phyloP scores from a whole-genome alignment of 2,888 invertebrate species.

The Stomorhina lunata region DNA sequence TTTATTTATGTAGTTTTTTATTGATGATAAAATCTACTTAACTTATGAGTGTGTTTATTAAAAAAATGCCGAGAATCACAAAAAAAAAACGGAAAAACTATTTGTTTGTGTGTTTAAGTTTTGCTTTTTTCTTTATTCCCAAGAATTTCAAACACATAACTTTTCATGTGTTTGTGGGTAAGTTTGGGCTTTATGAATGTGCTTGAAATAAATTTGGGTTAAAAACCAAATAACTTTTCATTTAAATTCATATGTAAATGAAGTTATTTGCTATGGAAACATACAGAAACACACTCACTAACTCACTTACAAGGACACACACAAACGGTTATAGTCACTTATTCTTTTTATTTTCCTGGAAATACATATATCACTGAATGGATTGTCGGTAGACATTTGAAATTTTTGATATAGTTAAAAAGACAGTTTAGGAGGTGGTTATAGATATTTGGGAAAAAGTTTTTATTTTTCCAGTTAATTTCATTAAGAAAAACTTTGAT shows the following conservation, averaged over 20 bases:
- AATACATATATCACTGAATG: slow-evolving; percentile 17
- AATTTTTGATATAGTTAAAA: slow-evolving; percentile 9
- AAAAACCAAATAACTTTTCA: slow-evolving; percentile 56
- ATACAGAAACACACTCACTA: not conserved
- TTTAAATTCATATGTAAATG: slow-evolving; percentile 59
- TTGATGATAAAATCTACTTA: slow-evolving; percentile 29
- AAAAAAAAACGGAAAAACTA: slow-evolving; percentile 22
- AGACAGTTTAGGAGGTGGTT: not conserved
- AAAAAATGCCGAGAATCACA: slow-evolving; percentile 27
- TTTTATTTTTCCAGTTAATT: not conserved
- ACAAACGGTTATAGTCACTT: slow-evolving; percentile 23
- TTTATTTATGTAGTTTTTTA: slow-evolving; percentile 49
- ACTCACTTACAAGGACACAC: not conserved
- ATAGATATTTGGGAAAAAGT: not conserved
- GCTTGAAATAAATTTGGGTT: slow-evolving; percentile 47
- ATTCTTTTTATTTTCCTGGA: not conserved
- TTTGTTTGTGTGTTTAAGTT: not conserved
- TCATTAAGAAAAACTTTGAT: not conserved
- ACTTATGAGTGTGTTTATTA: slow-evolving; percentile 60
- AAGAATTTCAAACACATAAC: not conserved
- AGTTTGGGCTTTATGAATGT: slow-evolving; percentile 3
- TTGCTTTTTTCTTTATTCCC: not conserved
- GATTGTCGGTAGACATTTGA: slow-evolving; percentile 2
- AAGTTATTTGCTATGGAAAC: slow-evolving; percentile 60
- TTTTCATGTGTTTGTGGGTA: not conserved